These are phyloP conservation scores for Callopanchax toddi DNA, from an alignment of 2,113 vertebrate genomes.

Conservation along the genomic window DNA sequence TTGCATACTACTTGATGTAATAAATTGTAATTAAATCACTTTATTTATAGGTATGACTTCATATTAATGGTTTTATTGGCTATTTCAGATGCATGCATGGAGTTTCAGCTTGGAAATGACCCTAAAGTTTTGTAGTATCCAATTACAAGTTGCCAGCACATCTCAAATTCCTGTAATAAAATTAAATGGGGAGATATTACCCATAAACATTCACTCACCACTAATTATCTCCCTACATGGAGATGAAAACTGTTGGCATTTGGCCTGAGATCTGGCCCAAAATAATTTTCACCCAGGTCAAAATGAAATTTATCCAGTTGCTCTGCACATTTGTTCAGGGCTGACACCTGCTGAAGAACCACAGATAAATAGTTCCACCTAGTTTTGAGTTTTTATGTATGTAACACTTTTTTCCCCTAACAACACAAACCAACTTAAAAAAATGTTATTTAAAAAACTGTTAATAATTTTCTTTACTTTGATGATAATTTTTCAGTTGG, in stretches of 20 bases:
- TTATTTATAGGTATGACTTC: constrained; percentile 17
- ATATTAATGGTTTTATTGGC: not conserved
- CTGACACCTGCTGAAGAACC: constrained; percentile 13
- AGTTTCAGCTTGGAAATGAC: constrained; percentile 20
- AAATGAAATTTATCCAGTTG: constrained; percentile 31
- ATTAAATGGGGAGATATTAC: constrained; percentile 29
- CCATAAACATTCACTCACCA: constrained; percentile 14
- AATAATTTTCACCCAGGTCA: constrained; percentile 42
- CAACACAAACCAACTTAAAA: not conserved
- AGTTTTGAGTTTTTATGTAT: too few relatives aligned
- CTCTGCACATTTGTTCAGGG: constrained; percentile 34
- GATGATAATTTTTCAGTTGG: not conserved
- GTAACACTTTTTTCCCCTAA: not conserved
- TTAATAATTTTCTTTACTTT: not conserved
- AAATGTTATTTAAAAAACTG: not conserved
- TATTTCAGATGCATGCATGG: not conserved
- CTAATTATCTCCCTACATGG: constrained; percentile 40
- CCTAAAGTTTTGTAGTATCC: constrained; percentile 36
- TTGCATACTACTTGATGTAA: too few relatives aligned
- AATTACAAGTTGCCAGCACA: constrained; percentile 31
- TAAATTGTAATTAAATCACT: not conserved
- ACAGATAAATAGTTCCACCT: not conserved
- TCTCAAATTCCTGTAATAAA: constrained; percentile 53
- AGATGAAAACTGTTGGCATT: constrained; percentile 28
- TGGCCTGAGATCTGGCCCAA: constrained; percentile 28